phyloP scores from a whole-genome alignment of 2,797 vertebrate species.

The Melanotaenia maccullochi region DNA sequence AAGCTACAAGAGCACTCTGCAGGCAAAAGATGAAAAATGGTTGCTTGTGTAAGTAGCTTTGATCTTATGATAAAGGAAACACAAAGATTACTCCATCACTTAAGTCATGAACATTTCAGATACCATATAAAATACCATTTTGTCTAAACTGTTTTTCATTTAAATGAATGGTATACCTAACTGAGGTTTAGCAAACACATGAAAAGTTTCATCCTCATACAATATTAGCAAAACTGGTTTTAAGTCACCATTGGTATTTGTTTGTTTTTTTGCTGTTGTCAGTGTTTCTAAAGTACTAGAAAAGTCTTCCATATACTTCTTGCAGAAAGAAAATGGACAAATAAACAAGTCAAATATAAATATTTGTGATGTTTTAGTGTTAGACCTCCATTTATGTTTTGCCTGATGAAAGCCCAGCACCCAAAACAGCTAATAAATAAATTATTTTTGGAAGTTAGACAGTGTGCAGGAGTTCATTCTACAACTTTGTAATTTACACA shows the following conservation, averaged over 20 bases:
- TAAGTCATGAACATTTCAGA: conserved; percentile 18
- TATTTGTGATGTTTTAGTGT: background rate
- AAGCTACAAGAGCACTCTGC: conserved; percentile 23
- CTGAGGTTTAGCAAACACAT: background rate
- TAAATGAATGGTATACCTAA: conserved; percentile 11
- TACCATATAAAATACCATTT: background rate
- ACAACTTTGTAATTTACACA: background rate
- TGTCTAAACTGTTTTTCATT: conserved; percentile 4
- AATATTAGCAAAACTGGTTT: conserved; percentile 7
- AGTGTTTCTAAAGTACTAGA: background rate
- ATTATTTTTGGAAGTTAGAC: background rate
- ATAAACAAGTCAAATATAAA: background rate
- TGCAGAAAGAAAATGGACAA: background rate
- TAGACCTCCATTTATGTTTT: background rate
- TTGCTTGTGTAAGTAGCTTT: conserved; percentile 43
- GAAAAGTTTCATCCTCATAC: background rate
- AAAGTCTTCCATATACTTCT: background rate
- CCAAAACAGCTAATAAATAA: background rate
- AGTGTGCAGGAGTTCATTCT: background rate
- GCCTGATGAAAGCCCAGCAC: background rate
- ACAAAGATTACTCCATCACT: conserved; percentile 45
- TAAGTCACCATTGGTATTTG: background rate
- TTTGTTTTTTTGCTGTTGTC: background rate
- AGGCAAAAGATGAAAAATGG: conserved; percentile 27
- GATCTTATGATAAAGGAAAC: conserved; percentile 35